Evolutionary conservation across 1,140 invertebrate genomes (phyloP).

Genomic region (Pomacea maculata): DNA sequence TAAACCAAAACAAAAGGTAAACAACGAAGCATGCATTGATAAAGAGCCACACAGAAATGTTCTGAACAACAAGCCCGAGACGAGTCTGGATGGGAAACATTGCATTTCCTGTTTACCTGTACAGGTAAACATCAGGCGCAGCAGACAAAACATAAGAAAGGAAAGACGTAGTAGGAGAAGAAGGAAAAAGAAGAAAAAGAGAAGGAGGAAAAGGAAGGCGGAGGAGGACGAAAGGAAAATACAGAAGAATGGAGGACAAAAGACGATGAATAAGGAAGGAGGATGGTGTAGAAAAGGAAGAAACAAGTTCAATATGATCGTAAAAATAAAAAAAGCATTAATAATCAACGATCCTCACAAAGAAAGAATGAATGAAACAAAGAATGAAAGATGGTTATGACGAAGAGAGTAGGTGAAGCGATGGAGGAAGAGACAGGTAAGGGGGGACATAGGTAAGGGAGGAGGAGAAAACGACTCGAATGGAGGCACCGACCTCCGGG

Average conservation of each 20-base stretch:
- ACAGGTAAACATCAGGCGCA: too few relatives aligned
- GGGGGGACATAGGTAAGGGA: not conserved
- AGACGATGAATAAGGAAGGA: not conserved
- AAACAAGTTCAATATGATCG: not conserved
- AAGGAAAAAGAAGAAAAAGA: too few relatives aligned
- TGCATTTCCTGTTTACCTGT: too few relatives aligned
- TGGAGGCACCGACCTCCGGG: slow-evolving; percentile 32
- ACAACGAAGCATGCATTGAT: too few relatives aligned
- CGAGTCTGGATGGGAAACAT: too few relatives aligned
- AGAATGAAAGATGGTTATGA: slow-evolving; percentile 8
- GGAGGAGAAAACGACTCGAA: slow-evolving; percentile 1
- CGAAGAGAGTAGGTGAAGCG: not conserved
- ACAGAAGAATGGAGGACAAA: not conserved
- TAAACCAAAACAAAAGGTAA: too few relatives aligned
- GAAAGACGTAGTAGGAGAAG: too few relatives aligned
- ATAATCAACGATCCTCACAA: too few relatives aligned
- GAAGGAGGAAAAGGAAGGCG: not conserved
- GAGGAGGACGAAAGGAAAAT: not conserved
- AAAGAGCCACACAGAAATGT: too few relatives aligned
- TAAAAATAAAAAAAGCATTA: too few relatives aligned
- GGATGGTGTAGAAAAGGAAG: not conserved
- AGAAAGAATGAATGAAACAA: slow-evolving; percentile 17
- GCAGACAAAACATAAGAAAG: too few relatives aligned
- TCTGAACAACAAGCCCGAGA: too few relatives aligned
- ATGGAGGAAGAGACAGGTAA: slow-evolving; percentile 2